Base-by-base conservation (phyloP, 92 coral and sea anemone genomes). In the Actinernus sp. region DNA sequence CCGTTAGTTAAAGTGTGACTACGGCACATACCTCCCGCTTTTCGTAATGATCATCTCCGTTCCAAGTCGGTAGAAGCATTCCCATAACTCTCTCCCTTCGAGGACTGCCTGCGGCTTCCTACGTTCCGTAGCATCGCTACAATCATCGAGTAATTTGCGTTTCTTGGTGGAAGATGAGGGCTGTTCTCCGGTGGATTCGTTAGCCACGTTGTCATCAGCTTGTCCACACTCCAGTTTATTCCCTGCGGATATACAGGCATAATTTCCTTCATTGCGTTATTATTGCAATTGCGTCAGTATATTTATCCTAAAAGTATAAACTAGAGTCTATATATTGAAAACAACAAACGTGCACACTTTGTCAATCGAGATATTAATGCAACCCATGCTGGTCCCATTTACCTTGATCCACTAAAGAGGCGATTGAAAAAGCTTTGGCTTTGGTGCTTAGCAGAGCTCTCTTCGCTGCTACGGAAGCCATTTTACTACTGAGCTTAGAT, bases 1-100 rank as follows among this genome's bases (percentile, higher is more conserved):
- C n/a, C n/a, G n/a, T n/a, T n/a, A n/a, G n/a, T n/a, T n/a, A n/a
- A n/a, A n/a, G n/a, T n/a, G n/a, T n/a, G n/a, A n/a, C n/a, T n/a
- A n/a, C n/a, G n/a, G n/a, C n/a, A n/a, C 94, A 80, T 74, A 90
- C 97, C 97, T 83, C 61, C 97, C 97, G 34, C 93, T 88, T 46
- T 88, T 73, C 8, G 97, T 90, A 45, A 90, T 90, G 21, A 86
- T 90, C 97, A 90, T 90, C 49, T 90, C 97, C 48, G 97, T 90
- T 4, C 97, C 97, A 22, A 90, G 88, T 0, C 97, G 86, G 51
- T 81, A 90, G 76, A 90, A 90, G 49, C 97, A 86, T 41, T 90
- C 86, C 97, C 97, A 90, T 49, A 90, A 81, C 68, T 90, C 97
- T 53, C 64, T 48, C 45, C 92, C 92, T 43, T 90, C 97, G 13